Base-by-base conservation (phyloP, 2,797 vertebrate species). In the Eutrigla gurnardus region DNA sequence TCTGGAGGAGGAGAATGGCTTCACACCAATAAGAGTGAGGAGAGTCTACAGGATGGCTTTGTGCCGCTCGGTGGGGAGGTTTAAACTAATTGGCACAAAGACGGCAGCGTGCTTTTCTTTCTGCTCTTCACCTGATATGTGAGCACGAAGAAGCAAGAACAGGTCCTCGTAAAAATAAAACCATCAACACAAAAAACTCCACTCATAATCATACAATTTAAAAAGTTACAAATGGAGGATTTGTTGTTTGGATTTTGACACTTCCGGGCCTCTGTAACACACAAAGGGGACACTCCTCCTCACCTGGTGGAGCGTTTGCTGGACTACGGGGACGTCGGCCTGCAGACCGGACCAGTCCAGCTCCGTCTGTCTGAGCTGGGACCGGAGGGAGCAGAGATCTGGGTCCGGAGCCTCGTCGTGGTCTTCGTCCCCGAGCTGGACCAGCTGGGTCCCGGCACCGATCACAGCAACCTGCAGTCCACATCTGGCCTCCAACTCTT, bases 221-320 rank as follows among this genome's bases (percentile, higher is more conserved):
- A 25, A 25, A 25, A 25, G 25, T 25, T 25, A 25, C 25, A 25
- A 25, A 25, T 25, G 8, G 37, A 39, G 37, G 37, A 39, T 39
- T 39, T 25, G 25, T 25, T 25, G 25, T 25, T 25, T 25, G 42
- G 42, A 11, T 43, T 43, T 13, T 43, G 42, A 11, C 4, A 25
- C 49, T 50, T 50, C 10, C 25, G 8, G 1, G 4, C 49, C 10
- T 32, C 25, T 11, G 12, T 53, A 50, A 50, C 18, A 32, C 5
- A 25, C 0, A 0, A 4, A 2, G 2, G 8, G 4, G 1, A n/a
- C 1, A 10, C 46, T 53, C 0, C 71, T 82, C 0, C 72, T 84
- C 43, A 97, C 98, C 95, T 97, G 91, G 60, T 97, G 96, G 62
- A 98, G 92, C 57, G 91, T 91, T 55, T 95, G 95, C 86, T 96